These are phyloP conservation scores for Ahaetulla prasina DNA, from an alignment of 2,113 vertebrate species.

Conservation along the genomic window DNA sequence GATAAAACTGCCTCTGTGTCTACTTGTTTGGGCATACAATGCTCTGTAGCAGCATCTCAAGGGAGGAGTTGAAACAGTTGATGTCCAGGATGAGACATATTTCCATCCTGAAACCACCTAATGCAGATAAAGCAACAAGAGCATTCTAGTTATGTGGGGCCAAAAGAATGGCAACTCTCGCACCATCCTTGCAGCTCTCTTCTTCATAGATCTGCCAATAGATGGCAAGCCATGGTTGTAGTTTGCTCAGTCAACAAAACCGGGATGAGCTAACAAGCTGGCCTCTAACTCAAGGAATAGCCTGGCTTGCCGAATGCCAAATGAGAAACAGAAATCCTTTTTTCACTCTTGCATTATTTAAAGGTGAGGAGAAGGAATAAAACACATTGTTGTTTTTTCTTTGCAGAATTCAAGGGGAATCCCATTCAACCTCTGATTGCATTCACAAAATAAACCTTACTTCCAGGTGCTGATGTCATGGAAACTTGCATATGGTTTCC, in stretches of 20 bases:
- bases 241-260: not conserved
- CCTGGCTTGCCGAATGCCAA: not conserved
- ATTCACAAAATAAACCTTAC: not conserved
- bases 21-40: not conserved
- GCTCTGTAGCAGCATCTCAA: too few species aligned
- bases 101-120: not conserved
- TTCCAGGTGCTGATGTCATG: not conserved
- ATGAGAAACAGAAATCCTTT: not conserved
- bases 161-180: not conserved
- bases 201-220: not conserved
- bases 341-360: not conserved
- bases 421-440: not conserved
- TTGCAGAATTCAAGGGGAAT: not conserved
- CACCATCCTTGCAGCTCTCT: not conserved
- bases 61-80: not conserved
- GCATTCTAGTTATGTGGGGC: not conserved
- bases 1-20: not conserved
- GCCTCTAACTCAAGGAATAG: not conserved
- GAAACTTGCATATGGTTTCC: not conserved
- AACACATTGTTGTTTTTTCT: not conserved
- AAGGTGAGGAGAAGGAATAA: not conserved
- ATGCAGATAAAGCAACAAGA: not conserved
- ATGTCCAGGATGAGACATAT: not conserved
- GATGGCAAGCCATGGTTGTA: not conserved
- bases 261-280: not conserved